Base-by-base conservation (phyloP, 2,888 invertebrate species). In the Ligdia adustata region DNA sequence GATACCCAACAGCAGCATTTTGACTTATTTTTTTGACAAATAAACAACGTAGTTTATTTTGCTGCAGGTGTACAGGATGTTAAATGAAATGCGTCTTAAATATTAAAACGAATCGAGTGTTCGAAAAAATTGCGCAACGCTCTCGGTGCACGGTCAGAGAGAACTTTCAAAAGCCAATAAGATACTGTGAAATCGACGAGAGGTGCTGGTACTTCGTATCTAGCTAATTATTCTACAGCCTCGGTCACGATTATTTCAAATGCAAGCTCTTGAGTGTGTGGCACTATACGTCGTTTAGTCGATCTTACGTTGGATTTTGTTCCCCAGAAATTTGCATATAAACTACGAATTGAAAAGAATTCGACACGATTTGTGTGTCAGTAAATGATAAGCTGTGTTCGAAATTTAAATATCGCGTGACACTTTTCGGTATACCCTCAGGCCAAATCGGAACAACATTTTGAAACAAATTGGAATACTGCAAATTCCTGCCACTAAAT, bases 101-200 rank as follows among this genome's bases (percentile, higher is more conserved):
- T 56, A 63, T 71, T 62, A 63, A 69, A 72, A 59, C 39, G 49
- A 61, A 60, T 62, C 46, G 58, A 64, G 63, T 60, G 58, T 60
- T 61, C 58, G 60, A 61, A 61, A 69, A 71, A 69, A 64, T 84
- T 85, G 72, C 78, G 76, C 72, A 79, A 75, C 57, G 53, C 43
- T 67, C 59, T 56, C 63, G 57, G 48, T 48, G 37, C 42, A 42
- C 47, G 47, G 48, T 38, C 48, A 42, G 57, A 74, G 70, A 79
- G 70, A 79, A 85, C 85, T 89, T 88, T 88, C 85, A 83, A 86
- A 85, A 81, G 73, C 74, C 75, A 78, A 79, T 79, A 79, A 79
- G 79, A 82, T 76, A 78, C 81, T 80, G 74, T 81, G 83, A 84
- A 84, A 85, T 83, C 76, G 67, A 69, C 74, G 72, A 75, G 69